Base-by-base conservation (phyloP, 2,888 invertebrate genomes). In the Candidula unifasciata region DNA sequence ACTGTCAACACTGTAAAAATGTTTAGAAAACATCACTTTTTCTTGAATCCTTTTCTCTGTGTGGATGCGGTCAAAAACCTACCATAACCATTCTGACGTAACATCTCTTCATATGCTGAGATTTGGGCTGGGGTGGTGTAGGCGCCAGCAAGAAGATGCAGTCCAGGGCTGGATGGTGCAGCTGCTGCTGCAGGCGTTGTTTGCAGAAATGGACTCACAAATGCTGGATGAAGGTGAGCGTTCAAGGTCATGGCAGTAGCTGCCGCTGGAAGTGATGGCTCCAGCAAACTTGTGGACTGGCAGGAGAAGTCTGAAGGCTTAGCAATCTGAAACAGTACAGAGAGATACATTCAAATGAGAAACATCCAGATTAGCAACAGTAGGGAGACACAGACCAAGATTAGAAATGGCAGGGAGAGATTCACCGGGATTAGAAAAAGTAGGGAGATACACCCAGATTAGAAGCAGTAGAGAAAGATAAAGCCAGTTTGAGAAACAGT, bases 221-320 rank as follows among this genome's bases (percentile, higher is more conserved):
- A 87, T 71, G 89, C 89, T 84, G 89, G 89, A 81, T 89, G 89
- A 57, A 86, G 73, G 60, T 82, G 80, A 27, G 86, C 52, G 77
- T 85, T 81, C 69, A 86, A 66, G 33, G 80, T 54, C 76, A 83
- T 73, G 30, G 83, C 81, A n/a, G 64, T 74, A 30, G 81, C 81
- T 2, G 86, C 66, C 8, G 86, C 82, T 54, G 84, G 64, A 44
- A 44, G 44, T 44, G 85, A 64, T 69, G 85, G 24, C 10, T 82
- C 81, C 71, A 81, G 24, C 69, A 84, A 66, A 68, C 71, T 54
- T 57, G 66, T 37, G 2, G 52, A 30, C 27, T 52, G 73, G n/a
- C 60, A 69, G 35, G 68, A 54, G 18, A 52, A 52, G 3, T 85
- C 84, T 8, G 85, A 68, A 76, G 83, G 76, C 74, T 84, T 84